phyloP scores from a whole-genome alignment of 2,113 vertebrate genomes.

The Neogale vison region DNA sequence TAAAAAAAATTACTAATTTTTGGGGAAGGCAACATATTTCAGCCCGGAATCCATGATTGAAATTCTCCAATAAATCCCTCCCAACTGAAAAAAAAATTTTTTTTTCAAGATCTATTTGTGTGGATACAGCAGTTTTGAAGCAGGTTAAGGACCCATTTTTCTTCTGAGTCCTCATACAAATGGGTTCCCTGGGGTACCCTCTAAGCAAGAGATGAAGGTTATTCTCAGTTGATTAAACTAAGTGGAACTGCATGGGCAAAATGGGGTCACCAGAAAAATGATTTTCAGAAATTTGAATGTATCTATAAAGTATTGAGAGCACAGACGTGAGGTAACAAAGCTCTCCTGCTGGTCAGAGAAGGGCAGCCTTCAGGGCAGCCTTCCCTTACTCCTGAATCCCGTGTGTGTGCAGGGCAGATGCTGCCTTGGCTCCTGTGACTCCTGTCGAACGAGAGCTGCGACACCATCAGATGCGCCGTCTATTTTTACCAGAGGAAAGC shows the following conservation, averaged over 20 bases:
- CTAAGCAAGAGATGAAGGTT: background rate
- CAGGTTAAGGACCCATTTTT: background rate
- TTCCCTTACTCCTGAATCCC: background rate
- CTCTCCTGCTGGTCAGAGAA: background rate
- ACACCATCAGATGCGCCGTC: background rate
- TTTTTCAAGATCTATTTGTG: background rate
- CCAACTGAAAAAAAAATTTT: background rate
- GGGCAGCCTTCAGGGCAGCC: background rate
- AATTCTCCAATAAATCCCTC: slow-evolving; percentile 65
- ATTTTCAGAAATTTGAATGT: background rate
- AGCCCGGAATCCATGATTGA: slow-evolving; percentile 49
- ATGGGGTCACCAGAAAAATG: background rate
- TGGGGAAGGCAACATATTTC: slow-evolving; percentile 43
- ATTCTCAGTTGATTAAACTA: background rate
- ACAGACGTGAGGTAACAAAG: background rate
- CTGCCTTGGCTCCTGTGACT: rapidly evolving
- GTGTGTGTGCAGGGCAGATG: too few relatives aligned
- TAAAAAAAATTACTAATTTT: background rate
- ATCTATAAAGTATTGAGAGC: background rate
- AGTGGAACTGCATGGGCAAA: too few relatives aligned
- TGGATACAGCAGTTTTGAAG: background rate
- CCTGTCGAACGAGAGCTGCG: background rate
- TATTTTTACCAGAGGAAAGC: background rate
- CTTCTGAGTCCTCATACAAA: background rate
- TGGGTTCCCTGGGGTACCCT: background rate